These are phyloP conservation scores for Uloborus diversus DNA, from an alignment of 1,140 invertebrate species.

Conservation along the genomic window DNA sequence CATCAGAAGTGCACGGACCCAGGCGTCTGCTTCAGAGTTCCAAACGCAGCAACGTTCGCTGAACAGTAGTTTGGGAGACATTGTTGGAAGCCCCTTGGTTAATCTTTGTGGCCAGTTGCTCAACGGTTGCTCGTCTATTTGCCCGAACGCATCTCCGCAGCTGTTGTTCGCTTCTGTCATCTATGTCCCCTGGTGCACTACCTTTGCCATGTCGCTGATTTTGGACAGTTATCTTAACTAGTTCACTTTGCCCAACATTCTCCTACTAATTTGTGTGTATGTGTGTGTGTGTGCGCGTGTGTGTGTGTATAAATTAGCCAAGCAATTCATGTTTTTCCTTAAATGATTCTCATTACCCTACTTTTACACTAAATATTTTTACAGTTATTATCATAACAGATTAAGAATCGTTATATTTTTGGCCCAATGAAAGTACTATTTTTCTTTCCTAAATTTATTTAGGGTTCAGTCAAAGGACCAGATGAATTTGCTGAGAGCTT, in stretches of 20 bases:
- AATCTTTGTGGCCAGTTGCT: background rate
- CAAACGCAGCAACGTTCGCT: background rate
- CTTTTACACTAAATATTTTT: too few species aligned
- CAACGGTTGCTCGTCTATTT: background rate
- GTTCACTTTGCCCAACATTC: too few species aligned
- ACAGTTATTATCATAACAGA: too few species aligned
- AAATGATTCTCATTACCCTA: too few species aligned
- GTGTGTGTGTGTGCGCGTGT: too few species aligned
- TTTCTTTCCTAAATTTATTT: background rate
- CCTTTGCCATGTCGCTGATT: background rate
- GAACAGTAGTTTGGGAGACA: background rate
- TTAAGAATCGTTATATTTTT: too few species aligned
- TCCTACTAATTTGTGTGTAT: too few species aligned
- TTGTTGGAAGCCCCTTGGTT: background rate
- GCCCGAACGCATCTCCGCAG: background rate
- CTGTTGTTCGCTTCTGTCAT: background rate
- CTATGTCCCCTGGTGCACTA: background rate
- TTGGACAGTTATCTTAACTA: too few species aligned
- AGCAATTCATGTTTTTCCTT: too few species aligned
- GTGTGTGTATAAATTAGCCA: too few species aligned
- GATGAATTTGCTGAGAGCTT: conserved; percentile 97
- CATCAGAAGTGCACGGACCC: background rate
- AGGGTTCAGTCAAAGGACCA: conserved; percentile 94
- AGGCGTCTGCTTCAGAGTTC: background rate
- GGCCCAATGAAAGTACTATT: background rate